phyloP scores from a whole-genome alignment of 2,888 invertebrate species.

The Drosophila pseudotalamancana region DNA sequence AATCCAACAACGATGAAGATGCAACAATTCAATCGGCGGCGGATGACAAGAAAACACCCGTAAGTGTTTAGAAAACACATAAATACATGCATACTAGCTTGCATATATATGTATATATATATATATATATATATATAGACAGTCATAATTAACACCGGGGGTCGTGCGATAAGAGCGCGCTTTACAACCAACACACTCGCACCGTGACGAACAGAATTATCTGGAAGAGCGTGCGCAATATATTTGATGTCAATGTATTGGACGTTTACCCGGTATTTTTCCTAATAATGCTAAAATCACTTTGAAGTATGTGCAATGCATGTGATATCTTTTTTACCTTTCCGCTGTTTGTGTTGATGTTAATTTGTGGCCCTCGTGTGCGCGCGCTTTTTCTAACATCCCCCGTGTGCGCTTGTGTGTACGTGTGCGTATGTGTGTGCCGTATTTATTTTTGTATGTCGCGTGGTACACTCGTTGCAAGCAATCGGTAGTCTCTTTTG shows the following conservation, averaged over 20 bases:
- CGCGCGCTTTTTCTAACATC: conserved; percentile 73
- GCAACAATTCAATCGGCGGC: conserved; percentile 35
- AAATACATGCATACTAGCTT: not conserved
- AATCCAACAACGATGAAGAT: conserved; percentile 43
- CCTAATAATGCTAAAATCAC: conserved; percentile 38
- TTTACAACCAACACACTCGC: conserved; percentile 8
- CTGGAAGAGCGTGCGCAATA: conserved; percentile 36
- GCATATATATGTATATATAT: not conserved
- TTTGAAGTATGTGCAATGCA: conserved; percentile 23
- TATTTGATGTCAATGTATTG: conserved; percentile 7
- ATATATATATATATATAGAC: conserved; percentile 9
- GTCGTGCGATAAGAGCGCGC: conserved; percentile 71
- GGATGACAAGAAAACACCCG: conserved; percentile 80
- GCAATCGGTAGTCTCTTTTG: conserved; percentile 60
- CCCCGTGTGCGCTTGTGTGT: conserved; percentile 29
- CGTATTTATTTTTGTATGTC: conserved; percentile 39
- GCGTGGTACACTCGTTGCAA: conserved; percentile 54
- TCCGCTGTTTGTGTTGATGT: conserved; percentile 50
- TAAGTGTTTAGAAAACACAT: conserved; percentile 60
- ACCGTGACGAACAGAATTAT: conserved; percentile 39
- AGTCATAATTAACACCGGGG: conserved; percentile 74
- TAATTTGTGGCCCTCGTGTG: conserved; percentile 70
- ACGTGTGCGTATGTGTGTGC: conserved; percentile 26
- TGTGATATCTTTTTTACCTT: conserved; percentile 40
- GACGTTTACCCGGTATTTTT: conserved; percentile 53